Percentiles rank a stretch among this genome's conserved stretches.
These are phyloP conservation scores for Athripsodes cinereus DNA, from an alignment of 2,888 invertebrate genomes.

Conservation along the genomic window DNA sequence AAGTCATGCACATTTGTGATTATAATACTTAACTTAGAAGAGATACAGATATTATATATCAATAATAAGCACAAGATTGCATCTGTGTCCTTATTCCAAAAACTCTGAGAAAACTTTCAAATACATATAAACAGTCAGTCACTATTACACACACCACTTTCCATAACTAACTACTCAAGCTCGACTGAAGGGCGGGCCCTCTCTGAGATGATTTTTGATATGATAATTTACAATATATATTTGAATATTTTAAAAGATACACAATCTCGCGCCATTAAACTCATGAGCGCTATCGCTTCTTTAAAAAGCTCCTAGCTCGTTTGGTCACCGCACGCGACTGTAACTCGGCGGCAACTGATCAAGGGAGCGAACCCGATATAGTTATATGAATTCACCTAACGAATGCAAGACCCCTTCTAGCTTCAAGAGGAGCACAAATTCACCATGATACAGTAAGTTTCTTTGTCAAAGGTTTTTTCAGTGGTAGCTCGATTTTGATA, in stretches of 20 bases:
- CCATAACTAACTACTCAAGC: neutral
- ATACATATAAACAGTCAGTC: neutral
- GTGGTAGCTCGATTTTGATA: neutral
- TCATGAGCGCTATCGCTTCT: neutral
- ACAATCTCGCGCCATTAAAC: conserved; percentile 19
- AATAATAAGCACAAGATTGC: no score
- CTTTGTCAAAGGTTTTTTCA: neutral
- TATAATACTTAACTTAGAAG: no score
- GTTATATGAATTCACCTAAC: neutral
- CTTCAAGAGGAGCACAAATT: neutral
- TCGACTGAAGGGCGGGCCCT: neutral
- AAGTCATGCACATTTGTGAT: no score
- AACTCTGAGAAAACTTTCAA: neutral
- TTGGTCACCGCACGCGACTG: conserved; percentile 16
- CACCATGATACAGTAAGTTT: neutral
- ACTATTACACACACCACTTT: neutral
- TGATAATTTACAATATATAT: neutral
- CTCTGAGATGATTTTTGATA: neutral
- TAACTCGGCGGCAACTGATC: conserved; percentile 21
- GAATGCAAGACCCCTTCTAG: neutral
- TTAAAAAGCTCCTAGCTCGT: neutral
- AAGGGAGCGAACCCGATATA: conserved; percentile 13
- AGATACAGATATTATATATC: no score
- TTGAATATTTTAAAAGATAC: conserved; percentile 4
- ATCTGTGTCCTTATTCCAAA: neutral